Evolutionary conservation across 2,113 vertebrate species (phyloP).

Genomic region (Riparia riparia): DNA sequence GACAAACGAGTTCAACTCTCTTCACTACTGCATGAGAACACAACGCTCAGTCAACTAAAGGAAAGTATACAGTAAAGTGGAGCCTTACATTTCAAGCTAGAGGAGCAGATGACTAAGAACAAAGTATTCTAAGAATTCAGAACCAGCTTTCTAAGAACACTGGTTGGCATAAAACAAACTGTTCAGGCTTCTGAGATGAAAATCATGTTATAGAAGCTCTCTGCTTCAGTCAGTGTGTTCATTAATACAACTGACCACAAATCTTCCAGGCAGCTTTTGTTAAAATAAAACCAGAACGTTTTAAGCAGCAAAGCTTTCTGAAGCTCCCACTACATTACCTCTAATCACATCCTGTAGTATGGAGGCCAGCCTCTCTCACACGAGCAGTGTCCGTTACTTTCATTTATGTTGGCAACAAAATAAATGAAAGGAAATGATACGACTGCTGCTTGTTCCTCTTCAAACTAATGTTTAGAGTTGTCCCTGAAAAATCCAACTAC

Average conservation of each 20-base stretch:
- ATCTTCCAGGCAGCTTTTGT: neutral
- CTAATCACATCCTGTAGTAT: neutral
- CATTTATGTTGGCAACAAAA: neutral
- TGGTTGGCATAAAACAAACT: neutral
- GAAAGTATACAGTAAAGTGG: neutral
- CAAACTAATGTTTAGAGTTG: neutral
- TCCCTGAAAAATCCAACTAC: neutral
- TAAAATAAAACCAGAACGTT: neutral
- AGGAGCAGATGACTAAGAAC: neutral
- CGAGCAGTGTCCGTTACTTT: neutral
- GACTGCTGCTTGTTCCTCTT: neutral
- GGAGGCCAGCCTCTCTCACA: neutral
- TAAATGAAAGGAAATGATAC: neutral
- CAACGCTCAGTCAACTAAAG: neutral
- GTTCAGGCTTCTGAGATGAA: neutral
- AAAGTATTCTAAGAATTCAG: neutral
- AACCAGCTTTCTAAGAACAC: constrained; percentile 17
- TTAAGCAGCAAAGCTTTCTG: neutral
- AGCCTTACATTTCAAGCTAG: neutral
- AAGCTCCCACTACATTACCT: neutral
- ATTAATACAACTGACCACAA: constrained; percentile 20
- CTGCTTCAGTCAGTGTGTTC: constrained; percentile 5
- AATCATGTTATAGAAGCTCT: neutral
- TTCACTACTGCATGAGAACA: neutral
- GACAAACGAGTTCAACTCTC: neutral